Base-by-base conservation (phyloP, 2,113 vertebrate genomes). In the Semnornis frantzii region DNA sequence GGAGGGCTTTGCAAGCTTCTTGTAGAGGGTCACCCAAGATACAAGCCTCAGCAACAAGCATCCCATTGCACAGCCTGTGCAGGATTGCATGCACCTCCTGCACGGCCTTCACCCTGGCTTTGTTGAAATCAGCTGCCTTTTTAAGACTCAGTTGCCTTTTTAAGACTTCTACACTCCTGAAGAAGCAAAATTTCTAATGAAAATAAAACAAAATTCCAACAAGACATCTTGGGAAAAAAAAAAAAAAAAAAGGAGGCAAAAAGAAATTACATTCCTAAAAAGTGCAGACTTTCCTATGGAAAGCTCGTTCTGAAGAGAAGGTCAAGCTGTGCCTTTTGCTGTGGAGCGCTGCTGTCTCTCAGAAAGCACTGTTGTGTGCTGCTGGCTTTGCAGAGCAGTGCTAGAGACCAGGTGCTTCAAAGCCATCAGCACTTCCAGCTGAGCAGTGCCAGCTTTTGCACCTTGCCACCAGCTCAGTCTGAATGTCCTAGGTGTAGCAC, bases 401-500 rank as follows among this genome's bases (percentile, higher is more conserved):
- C 27, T 14, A 12, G 15, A 33, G 58, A 66, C 17, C 15, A 19
- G 76, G 8, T 8, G 17, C 52, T 93, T 39, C 70, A n/a, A 54
- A 65, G 62, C 42, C 48, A 33, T 12, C 1, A 2, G 42, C 42
- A 44, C 62, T 69, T 69, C 25, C 39, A 62, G 18, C 20, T 12
- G 6, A 12, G 54, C 48, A 42, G 60, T 2, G 9, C 21, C 46
- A 8, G 20, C 37, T 39, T n/a, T 46, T 1, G 4, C 15, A n/a
- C 44, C 0, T 1, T 1, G 2, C 14, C 2, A 5, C 37, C 7
- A 4, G 8, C 71, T 9, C 7, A 5, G 59, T 25, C 55, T 28
- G 34, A 16, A 48, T 33, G 27, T 21, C 39, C 37, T 2, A 3
- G 30, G 8, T 3, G 4, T 6, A n/a, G 57, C 14, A 2, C 1